Evolutionary conservation across 2,888 invertebrate species (phyloP).

Genomic region (Micropterix aruncella): DNA sequence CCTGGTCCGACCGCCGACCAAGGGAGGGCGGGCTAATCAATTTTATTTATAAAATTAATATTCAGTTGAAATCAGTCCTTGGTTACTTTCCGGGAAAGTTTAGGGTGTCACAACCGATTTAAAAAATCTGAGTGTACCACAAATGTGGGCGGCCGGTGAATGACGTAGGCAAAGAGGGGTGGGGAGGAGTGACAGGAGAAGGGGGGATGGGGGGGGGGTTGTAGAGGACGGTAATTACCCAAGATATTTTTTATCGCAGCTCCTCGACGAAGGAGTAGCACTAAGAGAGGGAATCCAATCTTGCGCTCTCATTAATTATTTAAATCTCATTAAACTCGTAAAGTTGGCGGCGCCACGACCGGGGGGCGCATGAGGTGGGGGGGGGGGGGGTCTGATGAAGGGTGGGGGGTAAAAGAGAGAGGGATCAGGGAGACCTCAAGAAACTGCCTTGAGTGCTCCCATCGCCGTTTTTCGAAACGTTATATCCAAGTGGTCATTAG

Average conservation of each 20-base stretch:
- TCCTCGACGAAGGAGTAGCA: background rate
- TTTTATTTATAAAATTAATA: no score
- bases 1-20: no score
- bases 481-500: background rate
- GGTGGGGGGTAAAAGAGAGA: constrained; percentile 16
- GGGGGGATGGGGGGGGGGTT: background rate
- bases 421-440: background rate
- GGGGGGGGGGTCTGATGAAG: constrained; percentile 15
- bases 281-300: constrained; percentile 26
- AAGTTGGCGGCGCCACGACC: constrained; percentile 17
- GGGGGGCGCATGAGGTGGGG: constrained; percentile 8
- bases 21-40: no score
- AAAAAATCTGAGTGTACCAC: no score
- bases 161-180: no score
- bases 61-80: no score
- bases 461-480: background rate
- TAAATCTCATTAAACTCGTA: constrained; percentile 41
- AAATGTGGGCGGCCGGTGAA: no score
- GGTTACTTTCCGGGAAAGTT: no score
- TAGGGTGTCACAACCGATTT: no score
- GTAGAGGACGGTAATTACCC: constrained; percentile 14
- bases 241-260: constrained; percentile 19
- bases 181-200: background rate
- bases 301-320: constrained; percentile 42
- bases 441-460: background rate